These are phyloP conservation scores for Tupiocoris notatus DNA, from an alignment of 2,888 invertebrate species.

Conservation along the genomic window DNA sequence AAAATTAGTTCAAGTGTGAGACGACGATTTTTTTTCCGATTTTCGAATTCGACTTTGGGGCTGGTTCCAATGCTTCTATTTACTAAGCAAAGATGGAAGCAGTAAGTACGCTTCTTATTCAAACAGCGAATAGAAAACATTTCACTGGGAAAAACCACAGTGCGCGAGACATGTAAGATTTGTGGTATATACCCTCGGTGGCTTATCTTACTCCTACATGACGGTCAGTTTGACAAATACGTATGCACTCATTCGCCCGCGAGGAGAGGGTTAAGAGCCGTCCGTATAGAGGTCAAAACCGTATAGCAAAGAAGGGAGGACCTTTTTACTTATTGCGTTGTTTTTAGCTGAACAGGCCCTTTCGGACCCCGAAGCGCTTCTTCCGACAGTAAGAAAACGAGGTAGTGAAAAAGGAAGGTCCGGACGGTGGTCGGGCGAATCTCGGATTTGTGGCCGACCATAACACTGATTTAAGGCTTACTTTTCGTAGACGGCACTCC, in stretches of 20 bases:
- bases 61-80: too few species aligned
- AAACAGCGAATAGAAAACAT: too few species aligned
- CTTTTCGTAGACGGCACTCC: slow-evolving; percentile 29
- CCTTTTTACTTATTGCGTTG: slow-evolving; percentile 44
- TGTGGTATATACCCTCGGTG: slow-evolving; percentile 22
- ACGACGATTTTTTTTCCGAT: too few species aligned
- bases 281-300: neutral
- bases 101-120: too few species aligned
- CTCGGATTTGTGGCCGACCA: slow-evolving; percentile 42
- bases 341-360: slow-evolving; percentile 26
- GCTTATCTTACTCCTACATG: slow-evolving; percentile 16
- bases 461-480: slow-evolving; percentile 43
- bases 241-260: slow-evolving; percentile 43
- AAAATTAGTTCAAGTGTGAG: too few species aligned
- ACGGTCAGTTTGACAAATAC: slow-evolving; percentile 41
- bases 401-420: slow-evolving; percentile 8
- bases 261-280: slow-evolving; percentile 26
- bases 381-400: neutral
- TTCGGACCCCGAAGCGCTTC: neutral
- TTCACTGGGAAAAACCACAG: too few species aligned
- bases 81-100: too few species aligned
- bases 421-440: neutral
- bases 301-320: neutral
- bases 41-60: too few species aligned
- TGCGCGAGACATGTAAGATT: slow-evolving; percentile 25